Conservation (phyloP, 1,140 invertebrate species). For the Lordiphosa mommai region DNA sequence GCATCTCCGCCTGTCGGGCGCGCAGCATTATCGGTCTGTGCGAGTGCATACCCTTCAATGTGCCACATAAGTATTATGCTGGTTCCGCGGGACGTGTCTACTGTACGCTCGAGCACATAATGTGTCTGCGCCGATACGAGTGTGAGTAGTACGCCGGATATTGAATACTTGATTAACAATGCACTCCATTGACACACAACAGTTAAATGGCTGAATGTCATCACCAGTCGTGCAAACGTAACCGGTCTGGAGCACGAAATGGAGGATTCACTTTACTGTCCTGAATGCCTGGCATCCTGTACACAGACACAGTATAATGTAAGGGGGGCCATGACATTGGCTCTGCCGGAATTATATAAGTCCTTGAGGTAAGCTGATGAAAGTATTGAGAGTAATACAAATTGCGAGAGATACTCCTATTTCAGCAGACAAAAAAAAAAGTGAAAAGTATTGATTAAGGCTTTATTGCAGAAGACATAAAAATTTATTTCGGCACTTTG, state of each 20-base stretch:
- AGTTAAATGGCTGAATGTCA: conserved; percentile 79
- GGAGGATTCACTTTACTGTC: conserved; percentile 75
- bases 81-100: conserved; percentile 45
- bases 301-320: conserved; percentile 55
- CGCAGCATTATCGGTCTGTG: conserved; percentile 81
- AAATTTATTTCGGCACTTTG: too few relatives aligned
- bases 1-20: conserved; percentile 82
- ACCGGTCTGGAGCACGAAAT: conserved; percentile 71
- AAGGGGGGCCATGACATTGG: conserved; percentile 49
- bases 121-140: conserved; percentile 63
- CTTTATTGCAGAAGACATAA: too few relatives aligned
- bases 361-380: conserved; percentile 35
- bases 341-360: conserved; percentile 24
- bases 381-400: too few relatives aligned
- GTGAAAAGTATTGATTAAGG: too few relatives aligned
- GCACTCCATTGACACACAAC: neutral
- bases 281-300: conserved; percentile 66
- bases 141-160: conserved; percentile 48
- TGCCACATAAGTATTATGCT: conserved; percentile 76
- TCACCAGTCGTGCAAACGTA: conserved; percentile 61
- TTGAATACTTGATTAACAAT: conserved; percentile 27
- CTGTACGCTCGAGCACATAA: conserved; percentile 67
- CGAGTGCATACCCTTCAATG: conserved; percentile 81
- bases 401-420: too few relatives aligned
- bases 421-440: too few relatives aligned